These are phyloP conservation scores for Ammodytes dubius DNA, from an alignment of 2,113 vertebrate genomes.

Conservation along the genomic window DNA sequence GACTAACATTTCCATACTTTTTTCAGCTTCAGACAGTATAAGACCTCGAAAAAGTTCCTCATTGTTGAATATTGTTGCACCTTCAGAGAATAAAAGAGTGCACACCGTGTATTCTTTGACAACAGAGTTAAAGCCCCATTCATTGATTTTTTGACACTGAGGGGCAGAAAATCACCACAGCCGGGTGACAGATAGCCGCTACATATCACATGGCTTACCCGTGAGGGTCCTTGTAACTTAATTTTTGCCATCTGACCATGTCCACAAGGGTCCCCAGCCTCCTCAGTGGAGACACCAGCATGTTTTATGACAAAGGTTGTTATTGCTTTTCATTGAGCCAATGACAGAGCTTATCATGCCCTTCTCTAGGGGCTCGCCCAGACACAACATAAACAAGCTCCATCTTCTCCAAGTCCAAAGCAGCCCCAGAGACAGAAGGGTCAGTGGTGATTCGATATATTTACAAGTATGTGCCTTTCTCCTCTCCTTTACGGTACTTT, in stretches of 20 bases:
- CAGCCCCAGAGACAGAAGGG: no score
- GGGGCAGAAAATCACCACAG: background rate
- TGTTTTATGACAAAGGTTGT: background rate
- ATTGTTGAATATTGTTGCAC: background rate
- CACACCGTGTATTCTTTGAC: background rate
- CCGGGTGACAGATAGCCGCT: background rate
- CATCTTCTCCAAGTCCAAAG: no score
- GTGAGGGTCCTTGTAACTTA: background rate
- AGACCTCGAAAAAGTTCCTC: background rate
- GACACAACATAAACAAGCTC: no score
- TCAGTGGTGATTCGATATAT: no score
- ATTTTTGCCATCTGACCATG: background rate
- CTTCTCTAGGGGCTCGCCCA: no score
- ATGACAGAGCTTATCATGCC: no score
- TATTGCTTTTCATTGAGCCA: no score
- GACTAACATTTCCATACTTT: slow-evolving; percentile 15
- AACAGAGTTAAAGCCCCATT: background rate
- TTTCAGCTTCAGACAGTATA: background rate
- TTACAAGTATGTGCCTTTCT: no score
- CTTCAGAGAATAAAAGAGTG: background rate
- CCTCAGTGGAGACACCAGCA: background rate
- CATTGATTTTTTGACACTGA: background rate
- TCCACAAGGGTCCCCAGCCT: background rate
- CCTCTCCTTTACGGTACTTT: no score
- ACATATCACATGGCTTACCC: background rate